Percentiles rank a stretch among this genome's conserved stretches.
Evolutionary conservation across 2,113 vertebrate genomes (phyloP).

Genomic region (Sinocyclocheilus rhinocerous): DNA sequence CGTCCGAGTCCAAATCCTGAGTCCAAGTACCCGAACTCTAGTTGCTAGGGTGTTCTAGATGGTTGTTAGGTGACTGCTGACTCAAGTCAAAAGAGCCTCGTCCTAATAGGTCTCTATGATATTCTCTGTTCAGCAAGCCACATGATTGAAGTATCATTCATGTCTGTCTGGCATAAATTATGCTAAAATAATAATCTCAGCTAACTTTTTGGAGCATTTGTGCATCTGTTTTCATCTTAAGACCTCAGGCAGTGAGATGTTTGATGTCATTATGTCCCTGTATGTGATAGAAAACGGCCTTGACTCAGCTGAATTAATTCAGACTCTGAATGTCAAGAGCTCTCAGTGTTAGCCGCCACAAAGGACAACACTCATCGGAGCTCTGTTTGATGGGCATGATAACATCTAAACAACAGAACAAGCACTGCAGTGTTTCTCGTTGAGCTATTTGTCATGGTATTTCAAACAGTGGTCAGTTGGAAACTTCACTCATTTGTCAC

Average conservation of each 20-base stretch:
- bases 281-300: not conserved
- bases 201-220: not conserved
- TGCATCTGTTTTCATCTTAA: not conserved
- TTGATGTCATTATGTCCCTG: not conserved
- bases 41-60: no score
- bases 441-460: not conserved
- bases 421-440: slow-evolving; percentile 6
- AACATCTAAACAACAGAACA: slow-evolving; percentile 45
- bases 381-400: slow-evolving; percentile 52
- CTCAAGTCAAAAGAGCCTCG: not conserved
- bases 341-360: slow-evolving; percentile 29
- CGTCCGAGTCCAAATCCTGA: no score
- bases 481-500: slow-evolving; percentile 1
- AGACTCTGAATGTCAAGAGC: slow-evolving; percentile 29
- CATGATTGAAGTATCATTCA: not conserved
- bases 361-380: slow-evolving; percentile 3
- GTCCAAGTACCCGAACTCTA: no score
- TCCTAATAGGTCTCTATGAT: not conserved
- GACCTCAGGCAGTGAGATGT: not conserved
- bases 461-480: not conserved
- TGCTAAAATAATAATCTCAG: not conserved
- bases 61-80: no score
- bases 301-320: slow-evolving; percentile 40
- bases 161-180: not conserved
- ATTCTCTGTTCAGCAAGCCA: not conserved